Base-by-base conservation (phyloP, 2,888 invertebrate genomes). In the Unio pictorum region DNA sequence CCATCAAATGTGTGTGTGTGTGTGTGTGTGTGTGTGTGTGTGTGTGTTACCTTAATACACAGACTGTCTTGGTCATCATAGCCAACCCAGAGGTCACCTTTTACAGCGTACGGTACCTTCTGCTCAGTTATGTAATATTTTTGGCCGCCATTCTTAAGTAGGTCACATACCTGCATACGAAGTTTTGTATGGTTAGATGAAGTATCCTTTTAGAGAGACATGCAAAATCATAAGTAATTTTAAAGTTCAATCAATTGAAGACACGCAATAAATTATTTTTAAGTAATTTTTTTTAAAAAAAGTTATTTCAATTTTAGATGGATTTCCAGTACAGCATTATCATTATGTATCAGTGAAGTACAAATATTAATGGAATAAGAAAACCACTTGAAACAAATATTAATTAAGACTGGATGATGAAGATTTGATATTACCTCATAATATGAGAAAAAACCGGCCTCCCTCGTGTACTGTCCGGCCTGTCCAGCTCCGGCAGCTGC, bases 81-180 rank as follows among this genome's bases (percentile, higher is more conserved):
- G 0, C 85, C 84, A 1, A 82, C 76, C 87, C 87, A 87, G 28
- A 81, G 78, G 55, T 80, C 78, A 34, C 75, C 78, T 2, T 76
- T 28, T 15, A 81, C 80, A 0, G 82, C 30, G 71, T 97, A 98
- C 8, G 97, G 97, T 67, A 84, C 83, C 54, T 78, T 73, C 63
- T 82, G 81, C 28, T 84, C 84, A 1, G 69, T n/a, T 95, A 81
- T 76, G 55, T 74, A 77, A 20, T 75, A 65, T n/a, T 74, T 77
- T n/a, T 67, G 69, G 1, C 80, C 82, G 8, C 61, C 57, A 5
- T 71, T 72, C 20, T 70, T 58, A 66, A 82, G 72, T 20, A 77
- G 65, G 15, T 74, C 61, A 65, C 86, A 86, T 6, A 86, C 73
- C 85, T 85, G 61, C 20, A 63, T 57, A 66, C 7, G 66, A 54